Base-by-base conservation (phyloP, 2,888 invertebrate genomes). In the Agelastica alni region DNA sequence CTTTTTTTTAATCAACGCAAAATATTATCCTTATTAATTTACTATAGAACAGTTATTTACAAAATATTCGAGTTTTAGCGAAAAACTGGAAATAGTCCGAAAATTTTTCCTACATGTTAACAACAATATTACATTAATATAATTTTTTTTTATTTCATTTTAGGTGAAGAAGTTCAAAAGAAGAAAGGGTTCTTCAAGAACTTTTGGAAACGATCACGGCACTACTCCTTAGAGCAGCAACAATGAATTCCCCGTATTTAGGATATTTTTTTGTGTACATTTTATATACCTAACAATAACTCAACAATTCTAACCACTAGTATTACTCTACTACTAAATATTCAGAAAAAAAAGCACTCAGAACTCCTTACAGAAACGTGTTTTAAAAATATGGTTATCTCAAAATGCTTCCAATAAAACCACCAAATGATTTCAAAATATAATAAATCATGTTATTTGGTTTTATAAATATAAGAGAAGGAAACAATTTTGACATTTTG, bases 121-220 rank as follows among this genome's bases (percentile, higher is more conserved):
- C 7, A 7, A 31, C 4, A 14, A 30, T 20, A 20, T 7, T 12
- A 12, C n/a, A n/a, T 10, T 26, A 12, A 12, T 22, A 2, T 18
- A 10, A 18, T 22, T 10, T 3, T 13, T 20, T 17, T 51, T 26
- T 42, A 14, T 56, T 54, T 51, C 47, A 53, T 77, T 77, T 67
- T 82, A 86, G 87, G 85, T 68, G 86, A 86, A 68, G 87, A 87
- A 64, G 81, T 83, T 68, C 88, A 89, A 64, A 91, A 91, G 79
- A 90, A 91, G 76, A 90, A 89, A 78, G 90, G 92, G 62, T 91
- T 93, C 77, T 93, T 93, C 80, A 89, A 90, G 78, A 90, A 85
- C 75, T 86, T 92, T 67, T 93, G 92, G 92, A 92, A 92, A 78
- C 85, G 89, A 70, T 91, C 91, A 64, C 86, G 91, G 64, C 91